A percentile compares a stretch with the other conserved stretches of the same genome.
These are phyloP conservation scores for Myrmecophaga tridactyla DNA, from an alignment of 2,113 vertebrate genomes.

Conservation along the genomic window DNA sequence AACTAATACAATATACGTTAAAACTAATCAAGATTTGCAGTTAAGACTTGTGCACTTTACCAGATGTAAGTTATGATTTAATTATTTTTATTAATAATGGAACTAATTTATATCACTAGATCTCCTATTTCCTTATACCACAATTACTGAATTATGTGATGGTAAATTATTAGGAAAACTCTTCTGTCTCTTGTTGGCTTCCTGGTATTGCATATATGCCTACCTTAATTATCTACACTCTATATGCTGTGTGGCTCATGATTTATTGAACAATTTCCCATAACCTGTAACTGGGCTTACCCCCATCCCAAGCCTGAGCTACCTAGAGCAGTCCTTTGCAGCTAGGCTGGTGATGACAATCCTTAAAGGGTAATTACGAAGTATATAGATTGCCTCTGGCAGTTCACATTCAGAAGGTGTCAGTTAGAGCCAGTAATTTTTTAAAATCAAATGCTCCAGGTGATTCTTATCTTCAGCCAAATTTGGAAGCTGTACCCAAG, in stretches of 20 bases:
- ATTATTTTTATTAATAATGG: background rate
- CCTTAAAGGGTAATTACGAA: background rate
- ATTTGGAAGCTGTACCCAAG: constrained; percentile 1
- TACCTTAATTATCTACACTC: background rate
- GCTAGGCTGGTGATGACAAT: background rate
- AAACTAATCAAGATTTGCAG: background rate
- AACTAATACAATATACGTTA: no score
- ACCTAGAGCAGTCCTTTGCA: background rate
- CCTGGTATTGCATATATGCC: fast-evolving
- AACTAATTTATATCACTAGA: background rate
- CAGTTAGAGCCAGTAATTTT: background rate
- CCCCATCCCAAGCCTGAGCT: background rate
- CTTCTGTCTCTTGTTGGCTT: background rate
- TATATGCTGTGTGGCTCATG: background rate
- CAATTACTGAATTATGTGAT: background rate
- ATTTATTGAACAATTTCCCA: background rate
- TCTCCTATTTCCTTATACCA: background rate
- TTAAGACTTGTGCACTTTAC: background rate
- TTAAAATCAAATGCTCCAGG: background rate
- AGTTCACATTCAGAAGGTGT: background rate
- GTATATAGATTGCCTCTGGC: background rate
- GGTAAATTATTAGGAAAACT: background rate
- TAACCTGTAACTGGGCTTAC: background rate
- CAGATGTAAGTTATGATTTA: background rate
- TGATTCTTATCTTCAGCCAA: constrained; percentile 10